A percentile compares a stretch with the other conserved stretches of the same genome.
These are phyloP conservation scores for Drymodes brunneopygia DNA, from an alignment of 2,113 vertebrate genomes.

Conservation along the genomic window DNA sequence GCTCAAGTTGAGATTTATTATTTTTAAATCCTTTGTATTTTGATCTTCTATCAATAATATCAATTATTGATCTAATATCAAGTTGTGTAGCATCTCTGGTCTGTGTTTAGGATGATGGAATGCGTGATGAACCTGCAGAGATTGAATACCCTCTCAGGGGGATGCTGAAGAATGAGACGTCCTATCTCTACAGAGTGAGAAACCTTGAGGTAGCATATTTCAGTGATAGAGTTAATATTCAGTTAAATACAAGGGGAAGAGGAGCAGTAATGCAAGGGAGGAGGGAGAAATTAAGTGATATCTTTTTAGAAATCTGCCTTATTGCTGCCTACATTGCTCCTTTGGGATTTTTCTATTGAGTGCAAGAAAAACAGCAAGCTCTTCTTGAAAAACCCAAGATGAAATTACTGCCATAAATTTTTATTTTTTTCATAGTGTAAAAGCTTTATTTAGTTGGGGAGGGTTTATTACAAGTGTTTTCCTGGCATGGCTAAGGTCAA, in stretches of 20 bases:
- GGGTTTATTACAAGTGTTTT: conserved; percentile 72
- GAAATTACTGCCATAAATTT: conserved; percentile 77
- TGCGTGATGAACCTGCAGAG: neutral
- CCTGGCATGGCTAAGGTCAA: conserved; percentile 67
- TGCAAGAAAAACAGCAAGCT: conserved; percentile 72
- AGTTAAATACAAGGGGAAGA: conserved; percentile 56
- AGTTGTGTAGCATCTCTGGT: neutral
- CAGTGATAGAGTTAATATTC: conserved; percentile 62
- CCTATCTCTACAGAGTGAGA: neutral
- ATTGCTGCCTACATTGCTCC: conserved; percentile 73
- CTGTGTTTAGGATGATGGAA: neutral
- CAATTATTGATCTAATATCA: too few species aligned
- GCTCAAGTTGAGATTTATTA: neutral
- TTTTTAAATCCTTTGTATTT: neutral
- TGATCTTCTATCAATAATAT: neutral
- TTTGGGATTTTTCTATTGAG: conserved; percentile 72
- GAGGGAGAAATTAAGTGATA: conserved; percentile 73
- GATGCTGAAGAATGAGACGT: neutral
- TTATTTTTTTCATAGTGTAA: conserved; percentile 51
- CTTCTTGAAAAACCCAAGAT: conserved; percentile 73
- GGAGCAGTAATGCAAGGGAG: conserved; percentile 56
- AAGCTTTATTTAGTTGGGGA: conserved; percentile 75
- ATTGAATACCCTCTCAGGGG: neutral
- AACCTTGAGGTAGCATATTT: neutral
- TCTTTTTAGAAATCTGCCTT: conserved; percentile 74